Evolutionary conservation across 2,888 invertebrate species (phyloP).

Genomic region (Drosophila antonietae): DNA sequence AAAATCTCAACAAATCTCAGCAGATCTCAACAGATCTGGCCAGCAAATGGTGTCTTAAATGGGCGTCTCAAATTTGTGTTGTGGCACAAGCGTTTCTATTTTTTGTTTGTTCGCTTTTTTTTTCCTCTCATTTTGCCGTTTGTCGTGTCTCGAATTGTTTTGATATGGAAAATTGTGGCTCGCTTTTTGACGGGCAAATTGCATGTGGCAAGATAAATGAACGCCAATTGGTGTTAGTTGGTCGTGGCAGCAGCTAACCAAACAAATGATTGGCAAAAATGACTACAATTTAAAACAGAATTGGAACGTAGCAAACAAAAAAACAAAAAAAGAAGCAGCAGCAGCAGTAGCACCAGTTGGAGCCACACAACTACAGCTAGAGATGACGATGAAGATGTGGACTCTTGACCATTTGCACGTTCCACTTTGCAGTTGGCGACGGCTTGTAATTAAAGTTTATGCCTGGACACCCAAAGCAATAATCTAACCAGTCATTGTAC

Average conservation of each 20-base stretch:
- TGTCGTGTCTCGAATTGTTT: constrained; percentile 60
- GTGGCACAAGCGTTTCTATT: constrained; percentile 44
- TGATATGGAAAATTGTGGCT: constrained; percentile 63
- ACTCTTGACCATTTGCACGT: constrained; percentile 39
- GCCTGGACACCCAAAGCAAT: constrained; percentile 57
- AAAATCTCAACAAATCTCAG: constrained; percentile 49
- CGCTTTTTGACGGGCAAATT: constrained; percentile 70
- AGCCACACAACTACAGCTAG: constrained; percentile 1
- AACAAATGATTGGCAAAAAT: constrained; percentile 57
- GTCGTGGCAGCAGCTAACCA: constrained; percentile 48
- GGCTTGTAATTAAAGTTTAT: constrained; percentile 54
- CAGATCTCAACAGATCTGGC: constrained; percentile 38
- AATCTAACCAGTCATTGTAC: constrained; percentile 66
- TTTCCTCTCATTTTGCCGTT: not conserved
- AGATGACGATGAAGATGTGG: constrained; percentile 15
- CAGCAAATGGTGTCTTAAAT: constrained; percentile 63
- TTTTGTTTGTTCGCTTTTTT: not conserved
- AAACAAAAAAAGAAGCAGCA: not conserved
- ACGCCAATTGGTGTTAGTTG: constrained; percentile 75
- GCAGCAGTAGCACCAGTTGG: constrained; percentile 1
- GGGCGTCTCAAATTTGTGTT: constrained; percentile 52
- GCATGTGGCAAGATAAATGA: constrained; percentile 74
- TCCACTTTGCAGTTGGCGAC: constrained; percentile 39
- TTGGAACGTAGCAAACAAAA: constrained; percentile 16
- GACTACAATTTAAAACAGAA: constrained; percentile 49